phyloP scores from a whole-genome alignment of 2,888 invertebrate species.

The Lasioglossum marginatum region DNA sequence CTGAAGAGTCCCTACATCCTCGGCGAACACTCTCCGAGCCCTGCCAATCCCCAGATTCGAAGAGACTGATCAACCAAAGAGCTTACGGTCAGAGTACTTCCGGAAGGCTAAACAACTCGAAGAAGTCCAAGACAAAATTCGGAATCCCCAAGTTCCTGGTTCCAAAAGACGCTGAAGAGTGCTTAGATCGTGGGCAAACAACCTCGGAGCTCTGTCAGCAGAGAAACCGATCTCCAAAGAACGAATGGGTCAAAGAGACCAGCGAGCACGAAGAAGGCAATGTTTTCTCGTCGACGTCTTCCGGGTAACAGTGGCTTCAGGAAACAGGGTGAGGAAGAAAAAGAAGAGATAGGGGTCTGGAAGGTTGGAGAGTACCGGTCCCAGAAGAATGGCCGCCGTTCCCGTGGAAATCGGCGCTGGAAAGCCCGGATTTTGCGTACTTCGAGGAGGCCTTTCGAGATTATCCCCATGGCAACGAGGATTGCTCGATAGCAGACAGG shows the following conservation, averaged over 20 bases:
- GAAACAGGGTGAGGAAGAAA: neutral
- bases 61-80: neutral
- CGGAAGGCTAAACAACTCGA: neutral
- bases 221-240: neutral
- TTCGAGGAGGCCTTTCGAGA: conserved; percentile 62
- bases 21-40: too few relatives aligned
- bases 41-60: neutral
- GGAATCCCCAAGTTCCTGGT: neutral
- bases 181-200: neutral
- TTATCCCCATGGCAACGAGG: conserved; percentile 78
- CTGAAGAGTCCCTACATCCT: too few relatives aligned
- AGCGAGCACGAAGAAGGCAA: neutral
- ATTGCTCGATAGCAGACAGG: conserved; percentile 74
- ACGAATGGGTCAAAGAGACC: neutral
- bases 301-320: neutral
- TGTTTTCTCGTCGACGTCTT: conserved; percentile 1
- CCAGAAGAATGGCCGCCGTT: conserved; percentile 22
- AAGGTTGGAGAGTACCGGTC: neutral
- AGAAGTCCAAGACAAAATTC: neutral
- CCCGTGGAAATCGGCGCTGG: conserved; percentile 34
- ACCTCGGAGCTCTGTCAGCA: neutral
- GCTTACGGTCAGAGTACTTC: neutral
- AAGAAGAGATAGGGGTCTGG: neutral
- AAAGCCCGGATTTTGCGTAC: conserved; percentile 58
- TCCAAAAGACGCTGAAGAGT: neutral